Percentiles rank a stretch among this genome's conserved stretches.
Evolutionary conservation across 2,797 vertebrate genomes (phyloP).

Genomic region (Cuculus canorus): DNA sequence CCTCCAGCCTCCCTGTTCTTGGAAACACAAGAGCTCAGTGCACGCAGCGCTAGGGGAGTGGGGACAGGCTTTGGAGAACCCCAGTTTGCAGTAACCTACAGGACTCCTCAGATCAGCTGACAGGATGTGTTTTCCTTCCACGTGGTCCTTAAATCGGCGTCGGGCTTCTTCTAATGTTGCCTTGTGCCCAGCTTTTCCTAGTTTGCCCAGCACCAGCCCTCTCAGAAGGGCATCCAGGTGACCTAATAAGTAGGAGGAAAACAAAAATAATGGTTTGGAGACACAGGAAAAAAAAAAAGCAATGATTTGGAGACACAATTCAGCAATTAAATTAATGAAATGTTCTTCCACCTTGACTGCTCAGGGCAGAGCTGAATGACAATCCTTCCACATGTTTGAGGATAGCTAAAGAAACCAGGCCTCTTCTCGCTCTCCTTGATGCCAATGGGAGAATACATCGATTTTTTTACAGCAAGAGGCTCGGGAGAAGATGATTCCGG

Average conservation of each 20-base stretch:
- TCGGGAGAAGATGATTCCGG: not conserved
- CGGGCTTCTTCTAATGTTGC: slow-evolving; percentile 94
- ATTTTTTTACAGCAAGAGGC: not conserved
- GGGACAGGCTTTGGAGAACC: not conserved
- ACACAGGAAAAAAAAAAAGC: not conserved
- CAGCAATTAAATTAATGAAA: not conserved
- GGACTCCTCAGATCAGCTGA: slow-evolving; percentile 95
- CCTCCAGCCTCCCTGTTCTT: not conserved
- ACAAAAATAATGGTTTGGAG: not conserved
- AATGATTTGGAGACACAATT: not conserved
- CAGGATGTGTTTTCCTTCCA: slow-evolving; percentile 89
- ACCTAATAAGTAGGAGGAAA: slow-evolving; percentile 70
- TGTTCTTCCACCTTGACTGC: not conserved
- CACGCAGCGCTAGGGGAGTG: not conserved
- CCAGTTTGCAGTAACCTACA: slow-evolving; percentile 74
- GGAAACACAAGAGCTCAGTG: not conserved
- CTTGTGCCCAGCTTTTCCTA: slow-evolving; percentile 96
- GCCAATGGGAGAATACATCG: not conserved
- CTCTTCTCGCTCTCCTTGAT: not conserved
- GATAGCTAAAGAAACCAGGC: not conserved
- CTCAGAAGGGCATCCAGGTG: slow-evolving; percentile 93
- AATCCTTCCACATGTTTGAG: not conserved
- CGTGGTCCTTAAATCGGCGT: slow-evolving; percentile 93
- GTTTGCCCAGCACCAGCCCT: slow-evolving; percentile 92
- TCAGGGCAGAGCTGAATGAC: not conserved